Conservation (phyloP, 2,888 invertebrate species). For the Caenorhabditis japonica region DNA sequence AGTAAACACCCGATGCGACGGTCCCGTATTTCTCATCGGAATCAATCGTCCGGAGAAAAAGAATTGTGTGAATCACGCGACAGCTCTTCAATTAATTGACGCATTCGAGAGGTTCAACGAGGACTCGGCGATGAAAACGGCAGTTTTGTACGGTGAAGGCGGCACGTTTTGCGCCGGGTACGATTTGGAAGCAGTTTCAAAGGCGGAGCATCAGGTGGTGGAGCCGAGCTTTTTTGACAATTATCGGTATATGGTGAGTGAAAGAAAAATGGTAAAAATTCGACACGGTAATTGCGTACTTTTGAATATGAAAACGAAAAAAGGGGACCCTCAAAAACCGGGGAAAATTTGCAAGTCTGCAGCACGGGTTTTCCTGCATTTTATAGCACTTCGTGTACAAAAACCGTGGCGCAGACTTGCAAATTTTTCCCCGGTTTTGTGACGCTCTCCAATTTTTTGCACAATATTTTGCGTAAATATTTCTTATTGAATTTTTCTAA, state of each 20-base stretch:
- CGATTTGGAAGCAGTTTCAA: conserved; percentile 85
- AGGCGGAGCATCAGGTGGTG: conserved; percentile 41
- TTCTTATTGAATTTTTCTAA: too few species aligned
- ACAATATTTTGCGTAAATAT: too few species aligned
- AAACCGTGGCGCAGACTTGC: too few species aligned
- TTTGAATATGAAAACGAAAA: too few species aligned
- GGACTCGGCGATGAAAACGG: conserved; percentile 83
- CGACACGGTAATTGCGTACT: too few species aligned
- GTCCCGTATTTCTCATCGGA: conserved; percentile 81
- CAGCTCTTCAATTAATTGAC: conserved; percentile 81
- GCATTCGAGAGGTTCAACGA: conserved; percentile 86
- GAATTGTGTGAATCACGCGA: conserved; percentile 85
- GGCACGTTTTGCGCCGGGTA: conserved; percentile 90
- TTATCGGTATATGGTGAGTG: conserved; percentile 60
- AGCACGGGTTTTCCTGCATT: too few species aligned
- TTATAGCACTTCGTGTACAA: too few species aligned
- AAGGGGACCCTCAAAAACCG: too few species aligned
- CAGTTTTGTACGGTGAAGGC: conserved; percentile 85
- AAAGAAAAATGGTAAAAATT: too few species aligned
- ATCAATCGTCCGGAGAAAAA: conserved; percentile 88
- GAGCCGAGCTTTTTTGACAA: conserved; percentile 55
- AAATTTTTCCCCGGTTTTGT: too few species aligned
- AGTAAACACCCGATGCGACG: conserved; percentile 24
- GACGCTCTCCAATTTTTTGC: too few species aligned
- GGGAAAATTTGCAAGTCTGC: too few species aligned